Evolutionary conservation across 2,797 vertebrate species (phyloP).

Genomic region (Peromyscus melanophrys): DNA sequence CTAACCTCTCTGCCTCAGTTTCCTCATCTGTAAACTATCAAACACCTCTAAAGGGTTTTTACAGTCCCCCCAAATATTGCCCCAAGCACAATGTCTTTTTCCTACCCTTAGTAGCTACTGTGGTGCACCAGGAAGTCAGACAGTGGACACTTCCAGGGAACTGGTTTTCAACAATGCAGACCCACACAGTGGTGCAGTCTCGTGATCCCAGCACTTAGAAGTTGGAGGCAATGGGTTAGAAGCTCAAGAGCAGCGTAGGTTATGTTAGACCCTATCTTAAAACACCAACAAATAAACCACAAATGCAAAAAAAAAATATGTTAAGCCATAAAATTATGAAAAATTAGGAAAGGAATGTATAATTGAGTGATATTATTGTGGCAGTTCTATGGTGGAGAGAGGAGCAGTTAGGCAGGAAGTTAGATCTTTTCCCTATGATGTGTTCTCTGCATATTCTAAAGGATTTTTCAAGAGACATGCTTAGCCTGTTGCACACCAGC

Average conservation of each 20-base stretch:
- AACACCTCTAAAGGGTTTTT: background rate
- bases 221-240: background rate
- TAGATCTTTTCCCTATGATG: background rate
- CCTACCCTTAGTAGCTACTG: background rate
- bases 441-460: background rate
- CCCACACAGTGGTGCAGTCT: background rate
- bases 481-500: background rate
- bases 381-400: background rate
- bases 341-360: slow-evolving; percentile 1
- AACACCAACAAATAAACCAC: background rate
- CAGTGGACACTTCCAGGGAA: background rate
- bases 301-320: background rate
- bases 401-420: background rate
- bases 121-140: background rate
- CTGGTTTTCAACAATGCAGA: background rate
- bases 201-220: background rate
- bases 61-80: background rate
- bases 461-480: background rate
- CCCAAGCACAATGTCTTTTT: background rate
- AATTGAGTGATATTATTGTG: background rate
- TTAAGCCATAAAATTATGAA: background rate
- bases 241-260: background rate
- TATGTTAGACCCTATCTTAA: background rate
- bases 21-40: background rate
- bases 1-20: background rate